Evolutionary conservation across 2,113 vertebrate genomes (phyloP), one percentile per base, ranked within the genome.

Genomic region (Mormyrus lacerda): DNA sequence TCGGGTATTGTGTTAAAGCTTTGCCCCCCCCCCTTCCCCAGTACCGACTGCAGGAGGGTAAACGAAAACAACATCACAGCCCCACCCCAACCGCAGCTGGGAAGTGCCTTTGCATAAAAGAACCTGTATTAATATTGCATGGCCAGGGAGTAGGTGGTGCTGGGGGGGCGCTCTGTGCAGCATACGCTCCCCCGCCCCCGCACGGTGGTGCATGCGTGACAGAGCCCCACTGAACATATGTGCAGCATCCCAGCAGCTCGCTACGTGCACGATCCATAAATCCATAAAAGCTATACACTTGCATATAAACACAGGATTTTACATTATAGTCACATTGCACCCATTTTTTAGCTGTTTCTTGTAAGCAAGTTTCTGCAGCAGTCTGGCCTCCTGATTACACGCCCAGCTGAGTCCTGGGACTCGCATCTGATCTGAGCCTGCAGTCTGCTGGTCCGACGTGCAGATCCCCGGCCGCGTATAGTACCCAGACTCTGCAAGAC

Each of bases 91-190:
- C 24, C 83, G 27, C 44, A 48, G 31, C 44, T 76, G 65, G 13
- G 45, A 82, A 79, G 69, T 17, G 9, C 65, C 15, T 44, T 24
- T 17, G 39, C 47, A 39, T 27, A 58, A 73, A 73, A 87, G 50
- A 3, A 42, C 44, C 88, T 13, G 17, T 88, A 93, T 93, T 91
- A 92, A 93, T 92, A 91, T 91, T 94, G 51, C 87, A 91, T 92
- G 91, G 92, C 90, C 69, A 61, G 88, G 61, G 89, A 61, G 88
- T 79, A 91, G 89, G 73, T 90, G 88, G 58, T 27, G 35, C 50
- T 58, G 17, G 53, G 50, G 73, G 73, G 87, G 50, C 51, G 35
- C 73, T 79, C 42, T 79, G 35, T 79, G 73, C 73, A 42, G 73
- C 73, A 42, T 42, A 79, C 73, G 4, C 65, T 42, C 73, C 11